These are phyloP conservation scores for Pelodytes ibericus DNA, from an alignment of 2,797 vertebrate genomes.

Conservation along the genomic window DNA sequence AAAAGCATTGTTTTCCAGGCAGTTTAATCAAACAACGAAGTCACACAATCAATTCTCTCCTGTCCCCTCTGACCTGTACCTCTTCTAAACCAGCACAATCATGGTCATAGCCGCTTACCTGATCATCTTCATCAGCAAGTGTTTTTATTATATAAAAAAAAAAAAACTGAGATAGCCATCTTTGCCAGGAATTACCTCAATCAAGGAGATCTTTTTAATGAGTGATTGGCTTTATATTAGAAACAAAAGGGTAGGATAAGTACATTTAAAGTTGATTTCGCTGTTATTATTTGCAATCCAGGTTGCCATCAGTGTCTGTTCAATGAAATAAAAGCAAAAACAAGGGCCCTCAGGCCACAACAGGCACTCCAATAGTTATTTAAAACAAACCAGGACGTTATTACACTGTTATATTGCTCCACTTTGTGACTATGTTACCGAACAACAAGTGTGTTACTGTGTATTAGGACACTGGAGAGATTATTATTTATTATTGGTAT, in stretches of 20 bases:
- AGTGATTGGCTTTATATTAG: slow-evolving; percentile 25
- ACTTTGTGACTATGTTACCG: too few relatives aligned
- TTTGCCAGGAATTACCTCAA: slow-evolving; percentile 3
- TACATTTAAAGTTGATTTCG: slow-evolving; percentile 3
- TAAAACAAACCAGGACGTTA: neutral
- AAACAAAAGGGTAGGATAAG: slow-evolving; percentile 19
- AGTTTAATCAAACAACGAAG: slow-evolving; percentile 32
- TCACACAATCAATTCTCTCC: slow-evolving; percentile 29
- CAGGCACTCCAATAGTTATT: too few relatives aligned
- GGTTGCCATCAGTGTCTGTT: slow-evolving; percentile 4
- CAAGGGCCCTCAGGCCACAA: neutral
- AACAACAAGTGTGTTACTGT: too few relatives aligned
- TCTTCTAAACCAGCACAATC: slow-evolving; percentile 27
- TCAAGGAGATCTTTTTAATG: slow-evolving; percentile 20
- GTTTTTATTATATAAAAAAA: slow-evolving; percentile 4
- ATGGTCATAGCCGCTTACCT: slow-evolving; percentile 3
- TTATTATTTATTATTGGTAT: too few relatives aligned
- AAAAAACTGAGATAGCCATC: neutral
- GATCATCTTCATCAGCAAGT: slow-evolving; percentile 28
- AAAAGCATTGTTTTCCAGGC: neutral
- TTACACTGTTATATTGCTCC: neutral
- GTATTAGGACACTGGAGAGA: too few relatives aligned
- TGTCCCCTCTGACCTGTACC: slow-evolving; percentile 24
- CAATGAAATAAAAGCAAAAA: neutral
- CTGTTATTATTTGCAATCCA: slow-evolving; percentile 25